A percentile compares a stretch with the other conserved stretches of the same genome.
Evolutionary conservation across 2,797 vertebrate species (phyloP).

Genomic region (Cyprinodon diabolis): DNA sequence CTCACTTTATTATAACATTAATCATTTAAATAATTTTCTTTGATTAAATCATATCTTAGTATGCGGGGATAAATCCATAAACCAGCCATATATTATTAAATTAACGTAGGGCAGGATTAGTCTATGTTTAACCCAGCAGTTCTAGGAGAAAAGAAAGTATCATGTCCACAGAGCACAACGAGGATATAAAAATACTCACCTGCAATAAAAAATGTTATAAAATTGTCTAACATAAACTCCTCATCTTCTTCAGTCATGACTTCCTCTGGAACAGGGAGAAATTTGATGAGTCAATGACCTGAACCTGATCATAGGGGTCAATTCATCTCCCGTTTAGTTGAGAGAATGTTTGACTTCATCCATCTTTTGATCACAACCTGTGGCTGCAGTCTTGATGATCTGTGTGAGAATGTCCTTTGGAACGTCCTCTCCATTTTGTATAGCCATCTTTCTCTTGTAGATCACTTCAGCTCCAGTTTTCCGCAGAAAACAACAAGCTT

Average conservation of each 20-base stretch:
- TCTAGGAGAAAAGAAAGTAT: neutral
- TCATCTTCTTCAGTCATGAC: slow-evolving; percentile 79
- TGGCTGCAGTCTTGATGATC: slow-evolving; percentile 84
- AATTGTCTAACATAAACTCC: slow-evolving; percentile 90
- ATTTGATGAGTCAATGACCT: neutral
- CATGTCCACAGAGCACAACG: neutral
- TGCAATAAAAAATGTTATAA: slow-evolving; percentile 91
- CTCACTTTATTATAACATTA: neutral
- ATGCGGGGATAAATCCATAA: neutral
- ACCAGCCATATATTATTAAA: neutral
- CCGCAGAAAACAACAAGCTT: slow-evolving; percentile 83
- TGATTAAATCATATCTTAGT: neutral
- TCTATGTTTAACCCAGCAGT: neutral
- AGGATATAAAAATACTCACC: slow-evolving; percentile 74
- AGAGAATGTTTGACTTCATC: neutral
- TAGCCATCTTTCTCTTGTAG: slow-evolving; percentile 78
- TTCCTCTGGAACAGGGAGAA: slow-evolving; percentile 73
- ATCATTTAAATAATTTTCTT: no score
- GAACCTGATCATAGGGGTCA: neutral
- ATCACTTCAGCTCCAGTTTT: slow-evolving; percentile 85
- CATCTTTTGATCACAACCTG: slow-evolving; percentile 34
- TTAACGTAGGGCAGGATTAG: neutral
- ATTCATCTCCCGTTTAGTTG: neutral
- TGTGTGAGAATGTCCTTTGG: slow-evolving; percentile 89
- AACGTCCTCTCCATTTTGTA: slow-evolving; percentile 80